Base-by-base conservation (phyloP, 2,888 invertebrate genomes). In the Biston stratarius region DNA sequence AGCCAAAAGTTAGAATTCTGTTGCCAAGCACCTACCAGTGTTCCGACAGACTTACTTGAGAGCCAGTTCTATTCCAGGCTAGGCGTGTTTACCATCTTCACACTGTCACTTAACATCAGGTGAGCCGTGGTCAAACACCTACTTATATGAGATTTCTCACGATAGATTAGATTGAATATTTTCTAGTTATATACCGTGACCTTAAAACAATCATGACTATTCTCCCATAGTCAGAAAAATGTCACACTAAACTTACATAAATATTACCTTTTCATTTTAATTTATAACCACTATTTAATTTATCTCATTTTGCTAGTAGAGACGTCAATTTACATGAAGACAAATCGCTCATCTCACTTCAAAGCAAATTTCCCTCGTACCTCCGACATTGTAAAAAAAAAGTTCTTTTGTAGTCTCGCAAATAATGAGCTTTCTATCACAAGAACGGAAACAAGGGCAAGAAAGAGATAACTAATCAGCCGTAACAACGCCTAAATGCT, bases 401-500 rank as follows among this genome's bases (percentile, higher is more conserved):
- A 69, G 40, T 58, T 53, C 60, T 61, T 62, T 66, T 58, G 67
- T 58, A 24, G 59, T 42, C 40, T n/a, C 34, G 38, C 15, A 62
- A 47, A 58, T 67, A 67, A 67, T 58, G 67, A 67, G 67, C 47
- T 57, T 56, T 61, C 61, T 44, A 42, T 62, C 66, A 24, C 14
- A 11, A 45, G 44, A 51, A 52, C 57, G 61, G 66, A 61, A 65
- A 60, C 60, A 56, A 51, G 44, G 61, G 33, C 45, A 45, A 38
- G 12, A 53, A 52, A 47, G 10, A 38, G 24, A 55, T n/a, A n/a
- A 60, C 66, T 66, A 66, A 66, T 57, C 66, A 66, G 15, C 57
- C 52, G 61, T 61, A 47, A 66, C 57, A 40, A 40, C 38, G 49
- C 11, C 52, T 52, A 3, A 51, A 10, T 14, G 9, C 34, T 36